A percentile compares a stretch with the other conserved stretches of the same genome.
Evolutionary conservation across 2,113 vertebrate genomes (phyloP).

Genomic region (Poicephalus meyeri): DNA sequence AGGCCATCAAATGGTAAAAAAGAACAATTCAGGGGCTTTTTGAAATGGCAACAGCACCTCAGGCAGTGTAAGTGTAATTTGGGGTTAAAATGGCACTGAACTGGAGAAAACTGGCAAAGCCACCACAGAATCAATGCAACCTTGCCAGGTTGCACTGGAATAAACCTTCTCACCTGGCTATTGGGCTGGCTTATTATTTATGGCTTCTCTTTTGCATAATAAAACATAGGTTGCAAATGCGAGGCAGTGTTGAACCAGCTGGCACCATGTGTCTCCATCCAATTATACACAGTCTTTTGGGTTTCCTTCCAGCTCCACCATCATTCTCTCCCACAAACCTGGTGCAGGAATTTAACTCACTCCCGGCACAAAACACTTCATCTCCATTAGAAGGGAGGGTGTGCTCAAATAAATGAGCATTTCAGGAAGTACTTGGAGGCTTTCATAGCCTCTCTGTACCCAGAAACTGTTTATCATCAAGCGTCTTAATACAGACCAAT

Average conservation of each 20-base stretch:
- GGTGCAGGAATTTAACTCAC: conserved; percentile 1
- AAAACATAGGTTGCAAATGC: background rate
- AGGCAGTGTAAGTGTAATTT: background rate
- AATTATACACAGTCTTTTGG: background rate
- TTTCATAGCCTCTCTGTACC: conserved; percentile 45
- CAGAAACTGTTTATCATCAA: conserved; percentile 67
- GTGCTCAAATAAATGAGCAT: background rate
- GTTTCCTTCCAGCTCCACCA: background rate
- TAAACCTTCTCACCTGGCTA: background rate
- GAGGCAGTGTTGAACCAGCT: background rate
- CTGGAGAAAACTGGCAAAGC: background rate
- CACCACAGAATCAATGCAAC: background rate
- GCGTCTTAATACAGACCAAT: conserved; percentile 59
- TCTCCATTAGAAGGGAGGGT: background rate
- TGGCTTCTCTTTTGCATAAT: background rate
- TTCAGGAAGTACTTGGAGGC: conserved; percentile 39
- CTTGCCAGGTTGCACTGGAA: background rate
- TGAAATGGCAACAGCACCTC: background rate
- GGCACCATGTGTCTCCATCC: background rate
- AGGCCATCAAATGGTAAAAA: background rate
- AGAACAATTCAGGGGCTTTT: background rate
- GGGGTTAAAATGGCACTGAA: background rate
- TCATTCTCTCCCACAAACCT: conserved; percentile 29
- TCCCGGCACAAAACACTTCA: background rate
- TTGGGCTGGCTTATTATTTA: background rate